Evolutionary conservation across 1,140 invertebrate genomes (phyloP), one percentile per base, ranked within the genome.

Genomic region (Drosophila pallidifrons): DNA sequence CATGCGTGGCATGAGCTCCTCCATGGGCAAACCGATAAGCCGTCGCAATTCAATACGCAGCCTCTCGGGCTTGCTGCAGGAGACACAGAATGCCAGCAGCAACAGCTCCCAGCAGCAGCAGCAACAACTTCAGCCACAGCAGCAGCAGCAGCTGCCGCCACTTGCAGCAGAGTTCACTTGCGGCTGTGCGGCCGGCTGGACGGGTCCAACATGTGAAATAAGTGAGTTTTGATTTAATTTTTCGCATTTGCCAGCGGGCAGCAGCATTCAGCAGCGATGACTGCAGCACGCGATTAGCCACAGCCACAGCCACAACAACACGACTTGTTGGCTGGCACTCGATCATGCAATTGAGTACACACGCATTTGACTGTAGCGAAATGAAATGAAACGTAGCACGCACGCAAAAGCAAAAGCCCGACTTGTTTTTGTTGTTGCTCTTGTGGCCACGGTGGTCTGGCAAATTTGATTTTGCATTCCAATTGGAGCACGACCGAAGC

Each of bases 141-240:
- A 64, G 38, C 60, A 60, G 41, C 75, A 75, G 32, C 70, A 77
- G 51, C 68, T 78, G 72, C 77, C 72, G 59, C 75, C 86, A 32
- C 76, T 79, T 57, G 93, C 60, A 46, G 93, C 85, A 13, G 93
- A 94, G 58, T 95, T 96, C 93, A 94, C 94, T 68, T 99, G 98
- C 93, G 94, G 95, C n/a, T 99, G 98, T 93, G 94, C 95, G 16
- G 94, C 96, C 5, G 98, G 98, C 78, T 99, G 97, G 95, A 95
- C 95, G 5, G 98, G 98, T 20, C 93, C 95, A 15, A 95, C 96
- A 68, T 99, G 98, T 93, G 95, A 95, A 75, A 92, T 93, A 94
- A 94, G 94, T 95, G 92, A 95, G 94, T 94, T 85, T 88, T 89
- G 85, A 89, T 89, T 89, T 89, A 89, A 89, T 89, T 89, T 89